Conservation (phyloP, 2,113 vertebrate species). For the Barbus barbus region DNA sequence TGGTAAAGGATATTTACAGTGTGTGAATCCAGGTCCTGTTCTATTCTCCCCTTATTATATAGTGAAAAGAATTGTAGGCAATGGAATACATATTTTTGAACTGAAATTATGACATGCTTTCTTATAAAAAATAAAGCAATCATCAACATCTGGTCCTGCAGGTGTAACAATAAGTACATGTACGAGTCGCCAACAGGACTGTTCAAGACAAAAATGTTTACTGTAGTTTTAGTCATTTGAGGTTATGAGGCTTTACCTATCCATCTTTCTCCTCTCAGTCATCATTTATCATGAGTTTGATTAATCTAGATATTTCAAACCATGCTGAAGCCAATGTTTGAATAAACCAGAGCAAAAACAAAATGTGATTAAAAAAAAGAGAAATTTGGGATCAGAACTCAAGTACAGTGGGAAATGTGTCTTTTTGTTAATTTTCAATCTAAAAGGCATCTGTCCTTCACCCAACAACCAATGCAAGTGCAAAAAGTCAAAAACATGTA, state of each 20-base stretch:
- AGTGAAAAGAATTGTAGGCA: slow-evolving; percentile 38
- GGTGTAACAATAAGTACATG: slow-evolving; percentile 63
- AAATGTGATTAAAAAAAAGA: background rate
- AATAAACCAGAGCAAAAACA: slow-evolving; percentile 12
- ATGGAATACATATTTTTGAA: slow-evolving; percentile 26
- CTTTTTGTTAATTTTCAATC: background rate
- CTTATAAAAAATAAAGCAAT: slow-evolving; percentile 73
- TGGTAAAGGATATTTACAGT: slow-evolving; percentile 43
- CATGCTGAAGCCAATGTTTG: background rate
- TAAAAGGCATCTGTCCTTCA: slow-evolving; percentile 29
- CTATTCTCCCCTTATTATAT: slow-evolving; percentile 12
- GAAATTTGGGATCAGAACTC: background rate
- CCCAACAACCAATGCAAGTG: slow-evolving; percentile 32
- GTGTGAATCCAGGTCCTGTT: background rate
- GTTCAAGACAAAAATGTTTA: background rate
- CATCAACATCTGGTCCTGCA: slow-evolving; percentile 60
- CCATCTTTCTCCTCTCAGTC: background rate
- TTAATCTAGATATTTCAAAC: background rate
- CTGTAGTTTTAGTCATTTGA: slow-evolving; percentile 12
- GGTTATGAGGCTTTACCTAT: slow-evolving; percentile 25
- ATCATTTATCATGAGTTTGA: background rate
- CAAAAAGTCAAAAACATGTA: background rate
- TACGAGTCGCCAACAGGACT: slow-evolving; percentile 49
- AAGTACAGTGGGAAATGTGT: slow-evolving; percentile 24
- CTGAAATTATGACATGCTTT: slow-evolving; percentile 58